Conservation (phyloP, 2,888 invertebrate species). For the Campaea margaritaria region DNA sequence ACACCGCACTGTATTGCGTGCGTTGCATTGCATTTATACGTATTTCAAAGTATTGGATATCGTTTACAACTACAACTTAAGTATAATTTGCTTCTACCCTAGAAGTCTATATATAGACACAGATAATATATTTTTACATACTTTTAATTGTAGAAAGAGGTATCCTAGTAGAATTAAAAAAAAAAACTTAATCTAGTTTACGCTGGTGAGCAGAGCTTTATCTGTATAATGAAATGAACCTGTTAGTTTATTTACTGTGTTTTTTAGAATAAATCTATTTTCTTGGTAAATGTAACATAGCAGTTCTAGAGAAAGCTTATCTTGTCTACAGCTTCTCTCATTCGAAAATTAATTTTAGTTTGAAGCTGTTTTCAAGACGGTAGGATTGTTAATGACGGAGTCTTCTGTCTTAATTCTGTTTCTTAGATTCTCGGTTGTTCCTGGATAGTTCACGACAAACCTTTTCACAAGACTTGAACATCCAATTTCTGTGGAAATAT, state of each 20-base stretch:
- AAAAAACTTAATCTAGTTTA: no score
- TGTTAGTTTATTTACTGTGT: no score
- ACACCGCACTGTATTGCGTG: conserved; percentile 33
- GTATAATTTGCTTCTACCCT: no score
- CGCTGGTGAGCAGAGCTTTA: no score
- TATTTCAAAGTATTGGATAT: conserved; percentile 44
- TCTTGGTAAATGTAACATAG: not conserved
- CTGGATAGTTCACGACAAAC: conserved; percentile 45
- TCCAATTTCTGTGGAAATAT: no score
- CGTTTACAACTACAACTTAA: no score
- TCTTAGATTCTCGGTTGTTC: conserved; percentile 48
- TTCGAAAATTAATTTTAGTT: conserved; percentile 34
- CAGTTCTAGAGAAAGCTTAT: not conserved
- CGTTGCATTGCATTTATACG: no score
- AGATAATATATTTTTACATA: no score
- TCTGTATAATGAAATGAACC: no score
- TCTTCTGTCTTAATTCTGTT: conserved; percentile 48
- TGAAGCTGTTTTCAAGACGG: conserved; percentile 21
- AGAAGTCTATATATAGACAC: no score
- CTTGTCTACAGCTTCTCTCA: conserved; percentile 8
- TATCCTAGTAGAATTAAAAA: no score
- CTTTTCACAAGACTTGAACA: not conserved
- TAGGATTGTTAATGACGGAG: conserved; percentile 36
- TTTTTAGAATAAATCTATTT: not conserved
- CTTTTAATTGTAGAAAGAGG: no score